A percentile compares a stretch with the other conserved stretches of the same genome.
Evolutionary conservation across 2,888 invertebrate genomes (phyloP).

Genomic region (Caenorhabditis sulstoni): DNA sequence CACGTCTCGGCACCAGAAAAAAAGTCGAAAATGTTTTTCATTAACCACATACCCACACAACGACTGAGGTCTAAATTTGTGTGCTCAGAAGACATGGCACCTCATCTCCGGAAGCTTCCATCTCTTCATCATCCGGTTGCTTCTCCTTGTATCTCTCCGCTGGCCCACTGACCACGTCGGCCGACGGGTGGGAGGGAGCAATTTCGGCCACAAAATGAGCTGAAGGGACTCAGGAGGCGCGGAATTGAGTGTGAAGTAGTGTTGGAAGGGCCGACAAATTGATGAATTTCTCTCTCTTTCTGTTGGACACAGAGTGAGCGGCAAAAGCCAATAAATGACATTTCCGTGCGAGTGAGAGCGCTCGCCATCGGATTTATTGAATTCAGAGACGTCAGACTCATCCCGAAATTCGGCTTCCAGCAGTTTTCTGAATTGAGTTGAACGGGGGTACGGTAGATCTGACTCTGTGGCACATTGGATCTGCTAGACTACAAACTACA

Average conservation of each 20-base stretch:
- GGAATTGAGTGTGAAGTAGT: slow-evolving; percentile 50
- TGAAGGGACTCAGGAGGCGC: slow-evolving; percentile 1
- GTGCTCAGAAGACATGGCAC: slow-evolving; percentile 2
- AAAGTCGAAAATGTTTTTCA: slow-evolving; percentile 6
- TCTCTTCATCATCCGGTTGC: slow-evolving; percentile 1
- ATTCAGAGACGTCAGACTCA: background rate
- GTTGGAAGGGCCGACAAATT: slow-evolving; percentile 29
- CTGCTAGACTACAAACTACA: too few species aligned
- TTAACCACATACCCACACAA: slow-evolving; percentile 3
- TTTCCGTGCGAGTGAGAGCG: slow-evolving; percentile 7
- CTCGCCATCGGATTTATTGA: slow-evolving; percentile 6
- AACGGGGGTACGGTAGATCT: background rate
- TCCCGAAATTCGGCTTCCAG: background rate
- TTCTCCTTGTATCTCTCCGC: background rate
- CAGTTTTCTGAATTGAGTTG: background rate
- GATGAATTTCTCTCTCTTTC: slow-evolving; percentile 22
- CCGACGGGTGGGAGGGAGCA: background rate
- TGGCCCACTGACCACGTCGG: background rate
- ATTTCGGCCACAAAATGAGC: slow-evolving; percentile 13
- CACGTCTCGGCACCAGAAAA: background rate
- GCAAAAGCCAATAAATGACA: slow-evolving; percentile 11
- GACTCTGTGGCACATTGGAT: too few species aligned
- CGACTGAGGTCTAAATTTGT: background rate
- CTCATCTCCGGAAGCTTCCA: background rate
- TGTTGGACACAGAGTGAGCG: background rate